These are phyloP conservation scores for Prenolepis imparis DNA, from an alignment of 2,888 invertebrate genomes.

Conservation along the genomic window DNA sequence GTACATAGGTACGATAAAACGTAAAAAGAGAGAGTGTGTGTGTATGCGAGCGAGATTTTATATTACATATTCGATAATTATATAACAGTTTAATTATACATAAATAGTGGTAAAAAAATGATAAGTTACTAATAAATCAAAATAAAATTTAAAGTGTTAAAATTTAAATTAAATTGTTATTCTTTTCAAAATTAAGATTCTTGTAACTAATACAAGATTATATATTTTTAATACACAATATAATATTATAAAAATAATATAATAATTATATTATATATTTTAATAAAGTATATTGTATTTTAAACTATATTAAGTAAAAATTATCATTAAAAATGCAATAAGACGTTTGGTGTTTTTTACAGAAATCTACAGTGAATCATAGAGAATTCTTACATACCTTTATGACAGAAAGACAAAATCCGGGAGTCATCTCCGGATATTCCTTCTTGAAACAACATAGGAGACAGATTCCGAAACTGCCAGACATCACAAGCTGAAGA, in stretches of 20 bases:
- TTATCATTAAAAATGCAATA: constrained; percentile 10
- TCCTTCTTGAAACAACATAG: constrained; percentile 83
- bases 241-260: too few relatives aligned
- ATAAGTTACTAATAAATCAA: background rate
- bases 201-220: background rate
- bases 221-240: background rate
- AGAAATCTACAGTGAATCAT: constrained; percentile 29
- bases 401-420: constrained; percentile 79
- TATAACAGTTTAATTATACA: too few relatives aligned
- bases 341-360: background rate
- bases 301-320: too few relatives aligned
- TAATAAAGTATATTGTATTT: background rate
- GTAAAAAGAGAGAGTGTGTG: too few relatives aligned
- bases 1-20: background rate
- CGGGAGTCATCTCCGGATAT: constrained; percentile 81
- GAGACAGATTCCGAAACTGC: constrained; percentile 82
- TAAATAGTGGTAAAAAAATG: background rate
- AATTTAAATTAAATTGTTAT: background rate
- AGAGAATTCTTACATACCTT: constrained; percentile 73
- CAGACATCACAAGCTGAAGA: constrained; percentile 80
- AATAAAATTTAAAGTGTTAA: background rate
- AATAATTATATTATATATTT: background rate
- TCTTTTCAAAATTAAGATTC: background rate
- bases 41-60: too few relatives aligned
- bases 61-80: too few relatives aligned